A percentile compares a stretch with the other conserved stretches of the same genome.
Conservation (phyloP, 2,113 vertebrate genomes). For the Mionectes macconnelli region DNA sequence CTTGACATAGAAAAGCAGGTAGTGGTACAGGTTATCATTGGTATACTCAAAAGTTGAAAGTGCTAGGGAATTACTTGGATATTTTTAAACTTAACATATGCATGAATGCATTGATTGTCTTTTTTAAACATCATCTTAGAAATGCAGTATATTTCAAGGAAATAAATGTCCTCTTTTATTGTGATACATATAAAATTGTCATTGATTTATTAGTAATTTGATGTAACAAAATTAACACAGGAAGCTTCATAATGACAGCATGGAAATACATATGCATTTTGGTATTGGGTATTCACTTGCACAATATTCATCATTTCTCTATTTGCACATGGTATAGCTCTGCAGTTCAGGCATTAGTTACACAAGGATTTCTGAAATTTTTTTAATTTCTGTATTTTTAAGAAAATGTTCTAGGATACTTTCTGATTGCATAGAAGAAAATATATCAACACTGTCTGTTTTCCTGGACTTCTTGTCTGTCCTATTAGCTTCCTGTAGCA, state of each 20-base stretch:
- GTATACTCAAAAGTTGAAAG: neutral
- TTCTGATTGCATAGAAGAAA: neutral
- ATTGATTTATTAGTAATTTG: constrained; percentile 22
- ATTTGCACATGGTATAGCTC: neutral
- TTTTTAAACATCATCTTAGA: neutral
- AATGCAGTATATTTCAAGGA: neutral
- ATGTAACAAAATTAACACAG: neutral
- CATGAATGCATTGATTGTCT: neutral
- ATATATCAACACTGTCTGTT: neutral
- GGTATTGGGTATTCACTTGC: neutral
- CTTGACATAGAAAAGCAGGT: neutral
- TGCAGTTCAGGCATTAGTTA: neutral
- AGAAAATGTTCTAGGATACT: neutral
- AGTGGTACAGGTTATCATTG: neutral
- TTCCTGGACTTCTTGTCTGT: neutral
- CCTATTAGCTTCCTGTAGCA: neutral
- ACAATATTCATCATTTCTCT: neutral
- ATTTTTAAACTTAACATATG: neutral
- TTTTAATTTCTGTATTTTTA: neutral
- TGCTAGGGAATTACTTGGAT: neutral
- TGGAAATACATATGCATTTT: neutral
- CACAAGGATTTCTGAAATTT: neutral
- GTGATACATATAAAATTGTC: neutral
- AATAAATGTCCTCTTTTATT: neutral
- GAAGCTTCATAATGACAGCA: neutral